Conservation (phyloP, 2,888 invertebrate species). For the Cephus nigrinus region DNA sequence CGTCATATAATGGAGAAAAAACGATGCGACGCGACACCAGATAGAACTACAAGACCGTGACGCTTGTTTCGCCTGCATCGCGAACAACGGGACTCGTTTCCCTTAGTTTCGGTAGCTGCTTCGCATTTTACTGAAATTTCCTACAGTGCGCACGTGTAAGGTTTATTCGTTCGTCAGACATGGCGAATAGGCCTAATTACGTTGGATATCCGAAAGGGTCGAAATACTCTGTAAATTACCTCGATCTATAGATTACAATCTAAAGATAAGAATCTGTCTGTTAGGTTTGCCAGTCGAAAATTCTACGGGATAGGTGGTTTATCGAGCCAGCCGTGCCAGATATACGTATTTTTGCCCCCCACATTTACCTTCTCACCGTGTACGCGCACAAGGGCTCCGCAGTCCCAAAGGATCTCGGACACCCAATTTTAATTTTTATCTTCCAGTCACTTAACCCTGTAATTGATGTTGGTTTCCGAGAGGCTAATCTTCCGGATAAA, state of each 20-base stretch:
- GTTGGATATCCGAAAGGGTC: background rate
- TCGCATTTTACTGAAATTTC: background rate
- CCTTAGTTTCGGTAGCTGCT: no score
- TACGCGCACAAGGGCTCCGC: background rate
- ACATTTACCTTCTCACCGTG: background rate
- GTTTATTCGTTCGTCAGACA: background rate
- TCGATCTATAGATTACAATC: no score
- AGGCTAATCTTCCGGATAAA: slow-evolving; percentile 15
- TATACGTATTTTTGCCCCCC: background rate
- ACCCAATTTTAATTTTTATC: slow-evolving; percentile 16
- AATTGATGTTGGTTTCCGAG: slow-evolving; percentile 9
- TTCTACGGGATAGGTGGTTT: background rate
- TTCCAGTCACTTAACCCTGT: slow-evolving; percentile 17
- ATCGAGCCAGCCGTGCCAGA: background rate
- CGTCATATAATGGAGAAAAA: no score
- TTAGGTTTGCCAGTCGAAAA: background rate
- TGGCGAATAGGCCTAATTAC: background rate
- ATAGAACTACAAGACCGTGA: no score
- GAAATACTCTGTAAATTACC: background rate
- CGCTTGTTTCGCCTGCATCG: no score
- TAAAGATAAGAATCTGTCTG: background rate
- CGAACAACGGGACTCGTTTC: no score
- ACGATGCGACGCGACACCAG: no score
- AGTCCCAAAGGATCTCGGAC: background rate
- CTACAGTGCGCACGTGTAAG: background rate